Conservation (phyloP, 2,113 vertebrate genomes). For the Notarius quadriscutis region DNA sequence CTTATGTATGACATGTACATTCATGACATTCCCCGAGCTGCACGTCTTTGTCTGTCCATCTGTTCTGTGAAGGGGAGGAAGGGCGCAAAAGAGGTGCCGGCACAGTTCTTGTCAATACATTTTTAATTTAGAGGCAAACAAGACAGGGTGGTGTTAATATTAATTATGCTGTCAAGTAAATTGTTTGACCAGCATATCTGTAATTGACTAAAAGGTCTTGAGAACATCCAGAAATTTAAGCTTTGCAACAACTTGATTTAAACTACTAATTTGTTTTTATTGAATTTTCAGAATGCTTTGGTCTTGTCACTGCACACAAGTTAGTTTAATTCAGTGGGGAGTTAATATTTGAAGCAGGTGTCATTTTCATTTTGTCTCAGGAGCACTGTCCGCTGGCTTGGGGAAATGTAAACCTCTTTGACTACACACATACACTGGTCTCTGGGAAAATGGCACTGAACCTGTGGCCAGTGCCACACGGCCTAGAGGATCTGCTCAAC, state of each 20-base stretch:
- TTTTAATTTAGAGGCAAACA: not conserved
- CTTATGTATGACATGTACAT: conserved; percentile 96
- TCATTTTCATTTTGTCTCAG: conserved; percentile 63
- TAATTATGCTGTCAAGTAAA: not conserved
- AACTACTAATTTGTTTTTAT: not conserved
- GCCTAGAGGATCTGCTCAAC: conserved; percentile 94
- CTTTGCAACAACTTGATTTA: not conserved
- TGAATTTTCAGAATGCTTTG: not conserved
- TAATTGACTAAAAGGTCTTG: not conserved
- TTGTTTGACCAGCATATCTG: not conserved
- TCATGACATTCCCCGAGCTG: conserved; percentile 94
- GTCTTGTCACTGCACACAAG: not conserved
- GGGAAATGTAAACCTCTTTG: conserved; percentile 98
- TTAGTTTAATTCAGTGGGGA: not conserved
- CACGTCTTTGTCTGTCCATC: conserved; percentile 95
- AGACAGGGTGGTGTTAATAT: not conserved
- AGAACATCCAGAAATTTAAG: not conserved
- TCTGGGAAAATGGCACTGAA: conserved; percentile 98
- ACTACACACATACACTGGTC: conserved; percentile 95
- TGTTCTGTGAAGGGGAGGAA: conserved; percentile 98
- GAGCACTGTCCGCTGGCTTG: conserved; percentile 97
- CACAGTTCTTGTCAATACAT: not conserved
- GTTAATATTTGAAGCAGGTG: not conserved
- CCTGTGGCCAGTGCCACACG: conserved; percentile 97
- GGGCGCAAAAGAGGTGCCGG: conserved; percentile 92